These are phyloP conservation scores for Brachynemurus nebulosus DNA, from an alignment of 2,888 invertebrate genomes.

Conservation along the genomic window DNA sequence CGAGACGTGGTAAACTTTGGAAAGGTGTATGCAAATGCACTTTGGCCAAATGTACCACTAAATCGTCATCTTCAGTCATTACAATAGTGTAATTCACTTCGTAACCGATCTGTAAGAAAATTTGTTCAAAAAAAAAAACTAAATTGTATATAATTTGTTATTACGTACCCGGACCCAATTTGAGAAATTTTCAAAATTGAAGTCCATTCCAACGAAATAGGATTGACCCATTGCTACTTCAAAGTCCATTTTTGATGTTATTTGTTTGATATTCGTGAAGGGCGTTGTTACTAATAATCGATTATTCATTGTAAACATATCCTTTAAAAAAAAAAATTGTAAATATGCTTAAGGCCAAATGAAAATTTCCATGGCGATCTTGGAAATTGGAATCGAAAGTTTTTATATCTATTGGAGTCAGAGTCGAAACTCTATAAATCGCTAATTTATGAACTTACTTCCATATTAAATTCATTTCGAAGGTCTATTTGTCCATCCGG, in stretches of 20 bases:
- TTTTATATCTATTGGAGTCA: too few species aligned
- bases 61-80: conserved; percentile 26
- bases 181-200: conserved; percentile 32
- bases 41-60: conserved; percentile 32
- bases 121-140: conserved; percentile 3
- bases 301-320: conserved; percentile 38
- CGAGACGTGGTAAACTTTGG: conserved; percentile 33
- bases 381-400: too few species aligned
- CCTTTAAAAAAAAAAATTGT: conserved; percentile 22
- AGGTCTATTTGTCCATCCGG: conserved; percentile 41
- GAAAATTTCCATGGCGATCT: too few species aligned
- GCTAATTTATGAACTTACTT: too few species aligned
- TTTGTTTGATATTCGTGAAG: conserved; percentile 32
- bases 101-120: conserved; percentile 30
- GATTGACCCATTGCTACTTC: conserved; percentile 31
- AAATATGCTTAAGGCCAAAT: too few species aligned
- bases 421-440: too few species aligned
- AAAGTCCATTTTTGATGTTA: conserved; percentile 37
- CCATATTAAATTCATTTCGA: conserved; percentile 39
- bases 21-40: conserved; percentile 41
- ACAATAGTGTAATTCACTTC: conserved; percentile 37
- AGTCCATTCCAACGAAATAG: conserved; percentile 34
- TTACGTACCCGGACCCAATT: conserved; percentile 31
- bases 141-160: not conserved
- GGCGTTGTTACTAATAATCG: conserved; percentile 41